phyloP scores from a whole-genome alignment of 2,113 vertebrate species.

The Hirundichthys speculiger region DNA sequence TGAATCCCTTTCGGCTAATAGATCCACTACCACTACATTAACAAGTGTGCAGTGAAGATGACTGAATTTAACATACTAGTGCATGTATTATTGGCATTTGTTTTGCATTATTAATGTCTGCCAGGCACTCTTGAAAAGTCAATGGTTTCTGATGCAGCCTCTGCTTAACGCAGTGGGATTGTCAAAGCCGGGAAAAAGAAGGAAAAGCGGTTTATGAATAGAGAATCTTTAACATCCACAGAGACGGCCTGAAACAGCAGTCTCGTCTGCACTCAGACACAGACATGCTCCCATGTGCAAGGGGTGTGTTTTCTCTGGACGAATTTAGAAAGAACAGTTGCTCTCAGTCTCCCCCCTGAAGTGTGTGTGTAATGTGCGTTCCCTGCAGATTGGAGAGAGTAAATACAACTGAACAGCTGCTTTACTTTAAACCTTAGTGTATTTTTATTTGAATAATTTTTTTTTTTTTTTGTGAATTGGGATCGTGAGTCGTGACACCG shows the following conservation, averaged over 20 bases:
- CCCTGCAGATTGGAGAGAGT: slow-evolving; percentile 9
- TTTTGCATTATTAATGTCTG: slow-evolving; percentile 49
- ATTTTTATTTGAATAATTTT: neutral
- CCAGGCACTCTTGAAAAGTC: slow-evolving; percentile 24
- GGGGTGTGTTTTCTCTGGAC: slow-evolving; percentile 51
- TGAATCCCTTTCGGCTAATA: slow-evolving; percentile 31
- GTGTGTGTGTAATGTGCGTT: slow-evolving; percentile 12
- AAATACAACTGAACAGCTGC: slow-evolving; percentile 4
- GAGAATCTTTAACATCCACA: slow-evolving; percentile 12
- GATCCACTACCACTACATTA: slow-evolving; percentile 26
- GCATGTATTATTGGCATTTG: slow-evolving; percentile 29
- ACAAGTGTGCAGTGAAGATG: slow-evolving; percentile 15
- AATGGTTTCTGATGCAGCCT: slow-evolving; percentile 1
- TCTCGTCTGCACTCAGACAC: slow-evolving; percentile 27
- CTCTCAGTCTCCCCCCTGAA: slow-evolving; percentile 33
- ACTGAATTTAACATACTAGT: neutral
- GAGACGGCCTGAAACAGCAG: slow-evolving; percentile 35
- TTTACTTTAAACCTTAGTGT: slow-evolving; percentile 12
- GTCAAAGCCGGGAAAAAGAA: slow-evolving; percentile 11
- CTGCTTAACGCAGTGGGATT: slow-evolving; percentile 13
- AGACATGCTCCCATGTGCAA: slow-evolving; percentile 18
- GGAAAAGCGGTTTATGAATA: slow-evolving; percentile 25
- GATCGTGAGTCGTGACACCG: slow-evolving; percentile 4
- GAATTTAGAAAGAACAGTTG: slow-evolving; percentile 77
- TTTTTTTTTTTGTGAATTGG: slow-evolving; percentile 1